Base-by-base conservation (phyloP, 1,140 invertebrate species). In the Cydia amplana region DNA sequence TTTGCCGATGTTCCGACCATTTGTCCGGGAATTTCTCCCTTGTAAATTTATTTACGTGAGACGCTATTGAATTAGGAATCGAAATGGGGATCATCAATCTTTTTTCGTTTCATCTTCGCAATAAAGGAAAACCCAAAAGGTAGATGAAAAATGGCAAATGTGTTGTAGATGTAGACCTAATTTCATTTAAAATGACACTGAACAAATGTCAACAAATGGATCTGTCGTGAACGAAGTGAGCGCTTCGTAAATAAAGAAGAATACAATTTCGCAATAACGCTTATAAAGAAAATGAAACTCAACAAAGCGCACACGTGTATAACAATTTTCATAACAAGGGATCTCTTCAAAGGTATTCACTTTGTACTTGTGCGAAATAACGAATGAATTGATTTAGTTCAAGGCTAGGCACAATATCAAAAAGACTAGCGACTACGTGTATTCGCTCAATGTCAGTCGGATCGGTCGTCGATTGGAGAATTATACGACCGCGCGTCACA, bases 381-480 rank as follows among this genome's bases (percentile, higher is more conserved):
- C 70, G 65, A 78, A 78, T 78, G 77, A 72, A 74, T 80, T 77
- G 55, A 84, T 85, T 82, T 78, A 79, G 82, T 77, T 82, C 85
- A 84, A 78, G 82, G 85, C 80, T 82, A 80, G 75, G 75, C 63
- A 78, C 76, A 80, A 77, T 74, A 74, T 77, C 73, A 60, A 80
- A 79, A 79, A 76, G 74, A 73, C 73, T 74, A 70, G 28, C 28
- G n/a, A 40, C 65, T 40, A 43, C 65, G 65, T 70, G 65, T 70
- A 36, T 70, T 43, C 65, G 10, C 77, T 81, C 83, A 86, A 86
- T 87, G 85, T 79, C 83, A 79, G 72, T 65, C 77, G 75, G 77
- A 60, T 72, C 70, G 51, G 72, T 75, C 82, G 81, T 86, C 84
- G 81, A 81, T 81, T 79, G 74, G 78, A 77, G 83, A 82, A 84